Conservation (phyloP, 2,113 vertebrate genomes). For the Okapia johnstoni region DNA sequence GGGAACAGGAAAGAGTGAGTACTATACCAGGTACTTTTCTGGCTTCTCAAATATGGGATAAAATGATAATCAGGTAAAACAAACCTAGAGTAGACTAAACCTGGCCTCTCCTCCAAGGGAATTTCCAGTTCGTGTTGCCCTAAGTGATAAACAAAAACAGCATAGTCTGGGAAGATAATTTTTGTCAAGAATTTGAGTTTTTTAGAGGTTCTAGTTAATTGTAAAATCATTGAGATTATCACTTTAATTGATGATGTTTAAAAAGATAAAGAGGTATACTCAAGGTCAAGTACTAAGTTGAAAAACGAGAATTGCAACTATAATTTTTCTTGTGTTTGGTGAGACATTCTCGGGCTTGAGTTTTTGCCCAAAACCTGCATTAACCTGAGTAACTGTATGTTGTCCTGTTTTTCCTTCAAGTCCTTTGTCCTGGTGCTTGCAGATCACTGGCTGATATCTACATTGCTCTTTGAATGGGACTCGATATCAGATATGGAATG, state of each 20-base stretch:
- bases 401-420: neutral
- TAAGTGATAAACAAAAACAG: neutral
- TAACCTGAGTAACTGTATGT: neutral
- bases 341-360: neutral
- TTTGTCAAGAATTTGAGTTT: neutral
- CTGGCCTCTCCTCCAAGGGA: neutral
- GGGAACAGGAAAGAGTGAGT: neutral
- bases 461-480: neutral
- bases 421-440: neutral
- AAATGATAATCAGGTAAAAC: neutral
- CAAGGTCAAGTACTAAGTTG: neutral
- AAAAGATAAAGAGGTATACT: neutral
- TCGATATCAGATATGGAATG: neutral
- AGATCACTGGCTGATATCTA: neutral
- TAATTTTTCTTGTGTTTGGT: neutral
- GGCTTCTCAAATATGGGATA: neutral
- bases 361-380: neutral
- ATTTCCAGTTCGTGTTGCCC: neutral
- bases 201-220: neutral
- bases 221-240: neutral
- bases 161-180: neutral
- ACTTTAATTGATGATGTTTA: neutral
- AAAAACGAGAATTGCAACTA: neutral
- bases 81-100: neutral
- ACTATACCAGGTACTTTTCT: neutral